phyloP scores from a whole-genome alignment of 2,888 invertebrate genomes.

The Aphodius sticticus region DNA sequence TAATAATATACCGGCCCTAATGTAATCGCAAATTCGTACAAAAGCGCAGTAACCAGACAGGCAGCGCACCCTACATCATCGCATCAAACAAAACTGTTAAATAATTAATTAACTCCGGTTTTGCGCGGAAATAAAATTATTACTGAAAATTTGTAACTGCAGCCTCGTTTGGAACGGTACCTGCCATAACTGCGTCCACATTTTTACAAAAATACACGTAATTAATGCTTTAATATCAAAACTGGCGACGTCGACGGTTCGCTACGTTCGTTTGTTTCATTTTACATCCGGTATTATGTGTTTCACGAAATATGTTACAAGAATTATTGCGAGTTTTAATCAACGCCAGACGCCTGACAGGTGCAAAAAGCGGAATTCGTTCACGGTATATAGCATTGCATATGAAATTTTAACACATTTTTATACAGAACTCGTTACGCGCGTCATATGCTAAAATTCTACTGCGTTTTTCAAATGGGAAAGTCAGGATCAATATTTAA shows the following conservation, averaged over 20 bases:
- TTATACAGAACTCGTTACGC: conserved; percentile 23
- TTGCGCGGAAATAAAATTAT: not conserved
- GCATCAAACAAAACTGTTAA: too few species aligned
- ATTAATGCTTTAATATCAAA: not conserved
- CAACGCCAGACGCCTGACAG: not conserved
- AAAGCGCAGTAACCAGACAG: too few species aligned
- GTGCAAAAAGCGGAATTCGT: not conserved
- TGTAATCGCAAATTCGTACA: not conserved
- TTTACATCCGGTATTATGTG: not conserved
- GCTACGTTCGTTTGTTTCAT: not conserved
- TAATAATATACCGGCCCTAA: not conserved
- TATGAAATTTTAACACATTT: not conserved
- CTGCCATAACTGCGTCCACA: too few species aligned
- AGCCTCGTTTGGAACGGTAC: too few species aligned
- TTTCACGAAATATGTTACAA: not conserved
- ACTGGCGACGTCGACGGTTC: not conserved
- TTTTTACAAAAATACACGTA: not conserved
- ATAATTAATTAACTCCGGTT: too few species aligned
- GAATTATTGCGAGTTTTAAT: not conserved
- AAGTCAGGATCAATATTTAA: not conserved
- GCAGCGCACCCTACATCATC: too few species aligned
- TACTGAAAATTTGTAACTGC: not conserved
- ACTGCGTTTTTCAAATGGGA: not conserved
- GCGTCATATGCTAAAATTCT: not conserved
- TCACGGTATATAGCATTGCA: not conserved